phyloP scores from a whole-genome alignment of 1,140 invertebrate species.

The Probaryconus sp. region DNA sequence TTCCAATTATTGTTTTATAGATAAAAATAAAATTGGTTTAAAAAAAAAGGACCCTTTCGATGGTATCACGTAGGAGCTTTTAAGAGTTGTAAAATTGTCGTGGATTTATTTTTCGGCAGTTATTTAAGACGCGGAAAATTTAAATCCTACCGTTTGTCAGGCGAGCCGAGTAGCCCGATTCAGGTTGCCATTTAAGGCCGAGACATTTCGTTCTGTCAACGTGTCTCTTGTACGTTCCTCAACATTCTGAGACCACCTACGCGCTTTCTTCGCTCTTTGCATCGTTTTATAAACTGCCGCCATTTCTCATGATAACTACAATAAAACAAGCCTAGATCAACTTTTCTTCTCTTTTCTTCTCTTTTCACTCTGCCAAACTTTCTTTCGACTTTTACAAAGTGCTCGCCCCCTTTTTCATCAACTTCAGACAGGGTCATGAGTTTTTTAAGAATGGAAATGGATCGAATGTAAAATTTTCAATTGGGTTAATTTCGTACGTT shows the following conservation, averaged over 20 bases:
- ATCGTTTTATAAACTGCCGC: conserved; percentile 72
- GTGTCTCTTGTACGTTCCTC: conserved; percentile 69
- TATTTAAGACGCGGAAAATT: conserved; percentile 52
- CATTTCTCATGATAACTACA: conserved; percentile 74
- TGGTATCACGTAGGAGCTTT: too few relatives aligned
- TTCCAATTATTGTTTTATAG: too few relatives aligned
- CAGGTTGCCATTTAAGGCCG: conserved; percentile 75
- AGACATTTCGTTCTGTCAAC: conserved; percentile 77
- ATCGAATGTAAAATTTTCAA: not conserved
- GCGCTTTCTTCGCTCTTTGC: conserved; percentile 65
- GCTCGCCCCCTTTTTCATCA: too few relatives aligned
- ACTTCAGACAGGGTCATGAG: conserved; percentile 38
- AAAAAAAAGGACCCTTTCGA: too few relatives aligned
- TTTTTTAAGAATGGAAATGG: conserved; percentile 33
- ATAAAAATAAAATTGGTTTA: too few relatives aligned
- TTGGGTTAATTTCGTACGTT: too few relatives aligned
- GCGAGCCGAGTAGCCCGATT: conserved; percentile 44
- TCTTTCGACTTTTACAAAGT: conserved; percentile 53
- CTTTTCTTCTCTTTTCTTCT: conserved; percentile 51
- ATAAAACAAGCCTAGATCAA: conserved; percentile 68
- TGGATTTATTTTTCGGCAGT: not conserved
- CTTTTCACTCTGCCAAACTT: too few relatives aligned
- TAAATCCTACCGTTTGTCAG: conserved; percentile 45
- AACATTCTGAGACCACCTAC: conserved; percentile 73
- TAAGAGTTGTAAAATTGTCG: not conserved